Percentiles rank a stretch among this genome's conserved stretches.
These are phyloP conservation scores for Anastrepha obliqua DNA, from an alignment of 1,140 invertebrate genomes.

Conservation along the genomic window DNA sequence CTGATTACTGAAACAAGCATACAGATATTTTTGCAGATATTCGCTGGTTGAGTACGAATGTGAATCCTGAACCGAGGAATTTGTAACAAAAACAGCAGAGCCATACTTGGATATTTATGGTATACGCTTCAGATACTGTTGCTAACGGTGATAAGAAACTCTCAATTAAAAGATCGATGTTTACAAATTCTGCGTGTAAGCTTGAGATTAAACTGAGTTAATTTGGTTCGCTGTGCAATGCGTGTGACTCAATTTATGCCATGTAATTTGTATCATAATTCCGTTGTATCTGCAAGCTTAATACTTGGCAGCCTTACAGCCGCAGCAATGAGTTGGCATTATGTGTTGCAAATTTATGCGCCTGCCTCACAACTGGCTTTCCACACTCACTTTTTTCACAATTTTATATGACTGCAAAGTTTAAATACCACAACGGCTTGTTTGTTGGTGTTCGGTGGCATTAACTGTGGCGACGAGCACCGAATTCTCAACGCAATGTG, in stretches of 20 bases:
- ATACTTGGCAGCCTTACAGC: neutral
- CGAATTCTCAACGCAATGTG: neutral
- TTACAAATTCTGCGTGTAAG: too few species aligned
- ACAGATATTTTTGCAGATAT: too few species aligned
- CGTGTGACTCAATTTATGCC: neutral
- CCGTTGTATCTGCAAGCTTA: slow-evolving; percentile 14
- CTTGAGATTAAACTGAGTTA: too few species aligned
- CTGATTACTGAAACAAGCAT: too few species aligned
- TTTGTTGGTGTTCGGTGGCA: neutral
- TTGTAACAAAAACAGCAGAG: too few species aligned
- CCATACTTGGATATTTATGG: too few species aligned
- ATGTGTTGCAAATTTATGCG: neutral
- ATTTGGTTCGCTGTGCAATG: neutral
- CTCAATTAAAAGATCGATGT: too few species aligned
- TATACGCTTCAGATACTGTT: too few species aligned
- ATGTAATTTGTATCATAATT: slow-evolving; percentile 44
- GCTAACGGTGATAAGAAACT: too few species aligned
- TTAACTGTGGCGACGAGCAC: neutral
- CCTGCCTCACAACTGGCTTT: neutral
- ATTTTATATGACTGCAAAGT: slow-evolving; percentile 36
- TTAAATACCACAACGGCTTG: slow-evolving; percentile 20
- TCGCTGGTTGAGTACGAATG: too few species aligned
- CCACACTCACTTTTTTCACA: neutral
- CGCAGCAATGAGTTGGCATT: too few species aligned
- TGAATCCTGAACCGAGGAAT: too few species aligned